Conservation (phyloP, 2,797 vertebrate genomes). For the Buphagus erythrorhynchus region DNA sequence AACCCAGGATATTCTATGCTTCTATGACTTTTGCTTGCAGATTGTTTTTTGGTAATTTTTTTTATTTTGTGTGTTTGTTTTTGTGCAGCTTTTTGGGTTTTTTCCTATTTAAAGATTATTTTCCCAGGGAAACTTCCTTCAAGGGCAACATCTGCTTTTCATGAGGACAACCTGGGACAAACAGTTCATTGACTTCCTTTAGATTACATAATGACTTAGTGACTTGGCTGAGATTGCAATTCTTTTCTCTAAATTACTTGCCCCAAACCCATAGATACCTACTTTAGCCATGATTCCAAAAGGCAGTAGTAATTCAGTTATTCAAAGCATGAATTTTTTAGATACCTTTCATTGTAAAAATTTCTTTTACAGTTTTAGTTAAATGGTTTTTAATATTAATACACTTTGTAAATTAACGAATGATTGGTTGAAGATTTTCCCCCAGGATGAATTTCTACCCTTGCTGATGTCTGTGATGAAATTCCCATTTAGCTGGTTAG, state of each 20-base stretch:
- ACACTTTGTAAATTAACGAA: neutral
- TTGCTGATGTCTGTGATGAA: neutral
- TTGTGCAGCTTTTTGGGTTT: neutral
- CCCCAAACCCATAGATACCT: neutral
- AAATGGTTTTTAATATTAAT: neutral
- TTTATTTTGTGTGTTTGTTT: neutral
- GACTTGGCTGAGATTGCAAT: neutral
- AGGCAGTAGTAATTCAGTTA: neutral
- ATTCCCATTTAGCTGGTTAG: neutral
- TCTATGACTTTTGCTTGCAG: neutral
- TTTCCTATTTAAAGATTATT: neutral
- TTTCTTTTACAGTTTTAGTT: neutral
- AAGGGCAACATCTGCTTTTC: constrained; percentile 50
- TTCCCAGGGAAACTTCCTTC: constrained; percentile 43
- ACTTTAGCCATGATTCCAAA: neutral
- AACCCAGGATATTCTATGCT: neutral
- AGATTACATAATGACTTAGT: constrained; percentile 6
- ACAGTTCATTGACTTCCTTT: constrained; percentile 15
- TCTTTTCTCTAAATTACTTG: neutral
- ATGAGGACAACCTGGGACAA: constrained; percentile 1
- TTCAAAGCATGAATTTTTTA: neutral
- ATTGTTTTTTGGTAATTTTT: neutral
- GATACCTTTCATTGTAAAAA: neutral
- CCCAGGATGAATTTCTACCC: neutral
- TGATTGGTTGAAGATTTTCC: neutral